Conservation (phyloP, 2,888 invertebrate species). For the Eutolmus rufibarbis region DNA sequence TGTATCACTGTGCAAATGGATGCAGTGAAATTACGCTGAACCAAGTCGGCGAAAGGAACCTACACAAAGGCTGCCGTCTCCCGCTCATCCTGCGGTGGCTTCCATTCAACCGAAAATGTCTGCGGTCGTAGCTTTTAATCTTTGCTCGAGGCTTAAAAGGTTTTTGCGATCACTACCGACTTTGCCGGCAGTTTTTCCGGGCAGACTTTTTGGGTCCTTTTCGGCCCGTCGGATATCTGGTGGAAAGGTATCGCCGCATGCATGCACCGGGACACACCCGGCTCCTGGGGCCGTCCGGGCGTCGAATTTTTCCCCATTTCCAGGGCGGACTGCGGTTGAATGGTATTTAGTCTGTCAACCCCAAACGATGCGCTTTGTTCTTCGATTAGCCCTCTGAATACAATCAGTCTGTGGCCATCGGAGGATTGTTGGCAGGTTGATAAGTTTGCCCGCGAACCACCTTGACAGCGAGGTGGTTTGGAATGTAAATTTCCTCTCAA, state of each 20-base stretch:
- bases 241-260: conserved; percentile 1
- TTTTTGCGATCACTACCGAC: conserved; percentile 41
- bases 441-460: background rate
- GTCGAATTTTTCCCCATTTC: background rate
- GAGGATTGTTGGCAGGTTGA: conserved; percentile 21
- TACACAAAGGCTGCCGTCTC: conserved; percentile 34
- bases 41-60: conserved; percentile 17
- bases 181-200: background rate
- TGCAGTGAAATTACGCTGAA: conserved; percentile 9
- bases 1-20: conserved; percentile 19
- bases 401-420: background rate
- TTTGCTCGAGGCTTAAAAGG: conserved; percentile 48
- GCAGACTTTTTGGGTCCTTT: conserved; percentile 21
- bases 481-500: background rate
- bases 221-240: background rate
- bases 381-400: conserved; percentile 25
- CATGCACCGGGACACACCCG: background rate
- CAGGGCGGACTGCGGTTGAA: background rate
- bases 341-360: conserved; percentile 23
- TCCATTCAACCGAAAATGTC: conserved; percentile 52
- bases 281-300: background rate
- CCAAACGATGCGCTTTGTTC: conserved; percentile 34
- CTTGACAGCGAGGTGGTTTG: background rate
- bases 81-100: conserved; percentile 49
- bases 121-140: conserved; percentile 53